Conservation (phyloP, 2,888 invertebrate species). For the Aleiodes alternator region DNA sequence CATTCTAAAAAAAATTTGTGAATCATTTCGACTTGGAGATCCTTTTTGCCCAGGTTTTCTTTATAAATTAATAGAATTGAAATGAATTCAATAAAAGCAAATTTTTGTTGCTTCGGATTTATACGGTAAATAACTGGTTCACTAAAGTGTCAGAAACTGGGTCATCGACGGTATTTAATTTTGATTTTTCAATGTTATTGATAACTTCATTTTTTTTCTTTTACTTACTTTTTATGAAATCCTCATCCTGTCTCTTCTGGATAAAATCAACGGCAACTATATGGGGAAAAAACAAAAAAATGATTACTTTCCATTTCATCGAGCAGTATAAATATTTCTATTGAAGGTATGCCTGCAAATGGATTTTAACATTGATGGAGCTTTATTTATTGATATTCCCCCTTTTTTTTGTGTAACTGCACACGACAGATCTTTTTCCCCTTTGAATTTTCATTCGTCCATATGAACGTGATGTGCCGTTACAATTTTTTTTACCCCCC, state of each 20-base stretch:
- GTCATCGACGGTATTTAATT: slow-evolving; percentile 1
- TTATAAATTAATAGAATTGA: no score
- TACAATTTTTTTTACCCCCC: not conserved
- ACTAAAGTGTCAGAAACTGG: no score
- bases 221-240: slow-evolving; percentile 2
- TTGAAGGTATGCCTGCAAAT: slow-evolving; percentile 45
- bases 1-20: no score
- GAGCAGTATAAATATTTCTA: slow-evolving; percentile 42
- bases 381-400: slow-evolving; percentile 37
- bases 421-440: slow-evolving; percentile 7
- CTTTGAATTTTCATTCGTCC: slow-evolving; percentile 14
- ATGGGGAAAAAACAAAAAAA: not conserved
- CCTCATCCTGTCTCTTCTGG: not conserved
- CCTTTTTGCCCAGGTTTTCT: no score
- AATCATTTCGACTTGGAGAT: no score
- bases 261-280: slow-evolving; percentile 1
- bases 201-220: slow-evolving; percentile 8
- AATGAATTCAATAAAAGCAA: no score
- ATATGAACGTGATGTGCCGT: not conserved
- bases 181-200: not conserved
- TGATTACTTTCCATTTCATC: slow-evolving; percentile 4
- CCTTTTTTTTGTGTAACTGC: slow-evolving; percentile 5
- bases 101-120: no score
- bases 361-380: slow-evolving; percentile 8
- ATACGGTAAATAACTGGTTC: no score